phyloP scores from a whole-genome alignment of 2,888 invertebrate species.

The Magallana nippona region DNA sequence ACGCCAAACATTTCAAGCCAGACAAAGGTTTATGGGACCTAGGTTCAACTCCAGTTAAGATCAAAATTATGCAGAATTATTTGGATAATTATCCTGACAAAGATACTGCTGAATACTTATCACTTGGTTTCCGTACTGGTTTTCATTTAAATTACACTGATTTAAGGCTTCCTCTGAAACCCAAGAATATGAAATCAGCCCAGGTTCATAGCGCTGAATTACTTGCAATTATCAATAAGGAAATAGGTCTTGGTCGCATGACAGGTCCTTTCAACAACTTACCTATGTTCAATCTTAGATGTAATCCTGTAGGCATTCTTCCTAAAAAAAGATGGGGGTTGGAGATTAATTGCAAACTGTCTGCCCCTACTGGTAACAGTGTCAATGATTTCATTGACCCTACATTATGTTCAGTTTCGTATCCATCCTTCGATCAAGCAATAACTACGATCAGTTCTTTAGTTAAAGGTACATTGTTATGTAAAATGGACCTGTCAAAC shows the following conservation, averaged over 20 bases:
- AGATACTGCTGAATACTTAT: background rate
- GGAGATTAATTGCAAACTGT: conserved; percentile 33
- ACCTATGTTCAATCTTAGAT: background rate
- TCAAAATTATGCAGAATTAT: background rate
- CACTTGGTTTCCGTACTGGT: background rate
- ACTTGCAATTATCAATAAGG: background rate
- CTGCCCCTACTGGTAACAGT: conserved; percentile 10
- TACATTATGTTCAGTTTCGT: background rate
- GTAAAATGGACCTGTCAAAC: conserved; percentile 23
- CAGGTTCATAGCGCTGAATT: background rate
- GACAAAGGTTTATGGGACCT: conserved; percentile 17
- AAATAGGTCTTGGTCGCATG: background rate
- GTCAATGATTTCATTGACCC: conserved; percentile 33
- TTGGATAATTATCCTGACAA: background rate
- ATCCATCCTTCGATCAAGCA: conserved; percentile 39
- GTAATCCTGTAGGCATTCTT: background rate
- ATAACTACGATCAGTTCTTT: background rate
- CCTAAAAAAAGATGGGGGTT: conserved; percentile 39
- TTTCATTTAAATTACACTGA: background rate
- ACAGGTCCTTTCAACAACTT: background rate
- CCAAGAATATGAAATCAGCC: background rate
- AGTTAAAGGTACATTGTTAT: background rate
- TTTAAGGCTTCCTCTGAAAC: background rate
- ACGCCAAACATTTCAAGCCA: no score
- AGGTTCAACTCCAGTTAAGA: background rate